phyloP scores from a whole-genome alignment of 2,797 vertebrate species.

The Scyliorhinus canicula region DNA sequence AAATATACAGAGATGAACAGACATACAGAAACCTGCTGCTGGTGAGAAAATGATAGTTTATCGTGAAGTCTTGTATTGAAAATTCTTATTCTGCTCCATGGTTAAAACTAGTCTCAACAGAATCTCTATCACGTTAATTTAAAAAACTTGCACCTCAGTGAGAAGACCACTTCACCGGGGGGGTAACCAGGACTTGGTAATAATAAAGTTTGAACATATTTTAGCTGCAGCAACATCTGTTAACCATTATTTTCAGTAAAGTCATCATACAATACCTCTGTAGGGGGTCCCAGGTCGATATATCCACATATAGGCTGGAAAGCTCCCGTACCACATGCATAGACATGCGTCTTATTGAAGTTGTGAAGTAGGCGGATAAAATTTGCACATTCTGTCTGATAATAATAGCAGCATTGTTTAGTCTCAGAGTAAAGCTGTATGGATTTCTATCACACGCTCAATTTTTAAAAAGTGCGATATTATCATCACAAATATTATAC shows the following conservation, averaged over 20 bases:
- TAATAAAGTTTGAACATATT: neutral
- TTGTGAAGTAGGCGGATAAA: conserved; percentile 87
- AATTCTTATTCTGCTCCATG: neutral
- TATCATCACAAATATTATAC: neutral
- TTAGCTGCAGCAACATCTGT: conserved; percentile 2
- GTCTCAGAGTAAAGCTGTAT: neutral
- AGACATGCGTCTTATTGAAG: conserved; percentile 92
- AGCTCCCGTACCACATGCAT: conserved; percentile 88
- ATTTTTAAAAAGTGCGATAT: neutral
- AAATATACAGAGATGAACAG: neutral
- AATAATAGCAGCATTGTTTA: neutral
- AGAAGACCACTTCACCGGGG: neutral
- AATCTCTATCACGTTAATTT: neutral
- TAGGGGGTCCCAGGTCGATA: conserved; percentile 83
- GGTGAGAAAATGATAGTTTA: neutral
- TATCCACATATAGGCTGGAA: conserved; percentile 92
- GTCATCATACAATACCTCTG: conserved; percentile 71
- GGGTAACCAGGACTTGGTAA: neutral
- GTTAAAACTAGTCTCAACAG: neutral
- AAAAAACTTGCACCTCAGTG: neutral
- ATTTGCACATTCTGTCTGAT: conserved; percentile 92
- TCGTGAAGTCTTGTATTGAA: neutral
- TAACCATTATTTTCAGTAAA: neutral
- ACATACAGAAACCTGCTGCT: neutral
- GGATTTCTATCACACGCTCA: neutral